A percentile compares a stretch with the other conserved stretches of the same genome.
Evolutionary conservation across 1,140 invertebrate species (phyloP).

Genomic region (Drosophila sp.): DNA sequence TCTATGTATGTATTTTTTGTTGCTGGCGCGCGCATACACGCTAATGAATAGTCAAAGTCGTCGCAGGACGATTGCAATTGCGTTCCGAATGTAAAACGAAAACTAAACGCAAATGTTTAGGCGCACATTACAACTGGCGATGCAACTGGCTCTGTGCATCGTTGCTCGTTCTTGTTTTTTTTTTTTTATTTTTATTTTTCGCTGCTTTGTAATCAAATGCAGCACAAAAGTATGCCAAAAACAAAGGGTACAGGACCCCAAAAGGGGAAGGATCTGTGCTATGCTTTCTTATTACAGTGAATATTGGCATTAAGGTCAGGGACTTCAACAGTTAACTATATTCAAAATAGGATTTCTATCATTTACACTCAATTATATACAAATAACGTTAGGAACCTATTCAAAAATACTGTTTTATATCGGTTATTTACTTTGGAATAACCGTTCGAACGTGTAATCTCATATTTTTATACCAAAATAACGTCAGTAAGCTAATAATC

Average conservation of each 20-base stretch:
- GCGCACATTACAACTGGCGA: constrained; percentile 63
- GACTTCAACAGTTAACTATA: background rate
- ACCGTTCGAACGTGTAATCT: too few relatives aligned
- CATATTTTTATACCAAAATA: too few relatives aligned
- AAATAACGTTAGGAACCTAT: too few relatives aligned
- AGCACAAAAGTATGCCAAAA: constrained; percentile 69
- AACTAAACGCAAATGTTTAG: constrained; percentile 76
- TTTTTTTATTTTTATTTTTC: background rate
- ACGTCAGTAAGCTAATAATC: too few relatives aligned
- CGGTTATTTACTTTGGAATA: too few relatives aligned
- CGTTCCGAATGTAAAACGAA: constrained; percentile 57
- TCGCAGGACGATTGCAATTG: constrained; percentile 39
- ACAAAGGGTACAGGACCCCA: constrained; percentile 51
- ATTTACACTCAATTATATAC: too few relatives aligned
- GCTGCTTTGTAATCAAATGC: constrained; percentile 76
- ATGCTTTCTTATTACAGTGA: constrained; percentile 63
- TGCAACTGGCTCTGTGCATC: constrained; percentile 23
- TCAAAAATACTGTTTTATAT: too few relatives aligned
- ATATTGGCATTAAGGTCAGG: background rate
- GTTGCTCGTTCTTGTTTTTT: background rate
- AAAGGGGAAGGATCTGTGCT: constrained; percentile 18
- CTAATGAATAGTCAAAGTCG: constrained; percentile 80
- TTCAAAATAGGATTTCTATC: too few relatives aligned
- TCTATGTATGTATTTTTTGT: constrained; percentile 3
- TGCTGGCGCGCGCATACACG: constrained; percentile 18